phyloP scores from a whole-genome alignment of 1,140 invertebrate species.

The Hormaphis cornu region DNA sequence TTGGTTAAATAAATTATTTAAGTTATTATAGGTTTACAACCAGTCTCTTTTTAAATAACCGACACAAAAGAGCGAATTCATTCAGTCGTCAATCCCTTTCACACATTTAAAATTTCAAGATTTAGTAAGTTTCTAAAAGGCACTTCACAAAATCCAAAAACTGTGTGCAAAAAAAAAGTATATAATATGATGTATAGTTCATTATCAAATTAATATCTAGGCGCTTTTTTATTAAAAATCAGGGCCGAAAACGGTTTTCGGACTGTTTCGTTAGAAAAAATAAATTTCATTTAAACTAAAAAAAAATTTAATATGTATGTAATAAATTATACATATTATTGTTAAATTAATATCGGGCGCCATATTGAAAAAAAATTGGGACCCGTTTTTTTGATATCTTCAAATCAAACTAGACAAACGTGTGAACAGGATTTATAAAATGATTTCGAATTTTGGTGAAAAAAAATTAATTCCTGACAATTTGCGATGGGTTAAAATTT shows the following conservation, averaged over 20 bases:
- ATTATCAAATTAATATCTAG: slow-evolving; percentile 13
- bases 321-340: background rate
- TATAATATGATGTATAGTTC: background rate
- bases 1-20: background rate
- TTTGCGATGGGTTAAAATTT: background rate
- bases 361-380: slow-evolving; percentile 31
- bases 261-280: slow-evolving; percentile 23
- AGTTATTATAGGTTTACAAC: background rate
- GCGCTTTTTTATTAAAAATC: slow-evolving; percentile 33
- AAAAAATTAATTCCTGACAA: background rate
- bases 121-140: slow-evolving; percentile 9
- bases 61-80: slow-evolving; percentile 12
- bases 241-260: slow-evolving; percentile 31
- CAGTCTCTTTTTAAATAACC: background rate
- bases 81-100: background rate
- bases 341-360: slow-evolving; percentile 4
- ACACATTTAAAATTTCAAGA: background rate
- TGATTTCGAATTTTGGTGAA: too few species aligned
- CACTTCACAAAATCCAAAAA: background rate
- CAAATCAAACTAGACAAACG: slow-evolving; percentile 10
- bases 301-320: background rate
- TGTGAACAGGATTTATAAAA: slow-evolving; percentile 1
- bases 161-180: background rate
- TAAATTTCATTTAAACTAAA: slow-evolving; percentile 13
- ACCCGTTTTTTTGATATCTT: slow-evolving; percentile 20